phyloP scores from a whole-genome alignment of 2,797 vertebrate species.

The Bovichtus diacanthus region DNA sequence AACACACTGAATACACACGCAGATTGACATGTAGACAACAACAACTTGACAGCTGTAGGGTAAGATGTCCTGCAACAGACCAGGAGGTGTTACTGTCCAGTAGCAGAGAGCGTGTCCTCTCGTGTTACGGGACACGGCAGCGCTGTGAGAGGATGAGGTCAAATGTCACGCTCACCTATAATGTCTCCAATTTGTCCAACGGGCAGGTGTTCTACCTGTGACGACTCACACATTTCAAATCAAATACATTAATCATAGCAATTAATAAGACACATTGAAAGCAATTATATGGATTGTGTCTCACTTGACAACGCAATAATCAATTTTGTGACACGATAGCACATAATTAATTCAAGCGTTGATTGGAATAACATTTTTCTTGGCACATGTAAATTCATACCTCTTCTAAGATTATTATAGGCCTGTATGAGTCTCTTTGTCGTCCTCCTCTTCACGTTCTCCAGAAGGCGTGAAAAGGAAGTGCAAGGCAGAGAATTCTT shows the following conservation, averaged over 20 bases:
- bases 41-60: constrained; percentile 2
- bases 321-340: not conserved
- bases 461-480: not conserved
- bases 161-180: constrained; percentile 31
- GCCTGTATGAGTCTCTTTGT: not conserved
- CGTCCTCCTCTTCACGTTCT: not conserved
- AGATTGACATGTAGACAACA: not conserved
- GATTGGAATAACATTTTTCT: not conserved
- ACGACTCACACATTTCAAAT: constrained; percentile 4
- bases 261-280: constrained; percentile 3
- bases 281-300: not conserved
- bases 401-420: not conserved
- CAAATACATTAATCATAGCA: not conserved
- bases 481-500: constrained; percentile 1
- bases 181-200: constrained; percentile 46
- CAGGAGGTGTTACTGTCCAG: not conserved
- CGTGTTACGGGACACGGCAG: constrained; percentile 8
- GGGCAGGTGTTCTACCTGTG: constrained; percentile 13
- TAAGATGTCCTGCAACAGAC: not conserved
- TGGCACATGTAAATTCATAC: not conserved
- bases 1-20: not conserved
- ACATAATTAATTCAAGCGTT: not conserved
- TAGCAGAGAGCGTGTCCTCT: not conserved
- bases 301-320: not conserved
- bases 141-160: constrained; percentile 12